A percentile compares a stretch with the other conserved stretches of the same genome.
These are phyloP conservation scores for Amyelois transitella DNA, from an alignment of 1,140 invertebrate genomes.

Conservation along the genomic window DNA sequence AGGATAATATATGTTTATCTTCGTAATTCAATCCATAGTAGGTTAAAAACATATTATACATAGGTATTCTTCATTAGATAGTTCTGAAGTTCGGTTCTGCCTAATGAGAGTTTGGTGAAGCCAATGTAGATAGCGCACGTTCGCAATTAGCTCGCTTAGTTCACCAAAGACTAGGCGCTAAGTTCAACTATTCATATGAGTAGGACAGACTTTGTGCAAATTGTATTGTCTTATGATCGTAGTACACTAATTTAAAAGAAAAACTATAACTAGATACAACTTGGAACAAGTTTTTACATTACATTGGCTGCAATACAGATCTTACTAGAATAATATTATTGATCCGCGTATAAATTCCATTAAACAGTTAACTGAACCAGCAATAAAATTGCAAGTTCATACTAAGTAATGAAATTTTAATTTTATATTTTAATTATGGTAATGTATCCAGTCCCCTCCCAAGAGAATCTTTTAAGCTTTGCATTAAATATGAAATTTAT, in stretches of 20 bases:
- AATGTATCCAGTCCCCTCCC: neutral
- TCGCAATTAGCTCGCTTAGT: neutral
- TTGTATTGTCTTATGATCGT: too few relatives aligned
- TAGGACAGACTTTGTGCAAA: neutral
- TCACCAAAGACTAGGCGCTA: neutral
- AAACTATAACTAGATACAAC: too few relatives aligned
- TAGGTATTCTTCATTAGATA: too few relatives aligned
- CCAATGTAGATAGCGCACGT: neutral
- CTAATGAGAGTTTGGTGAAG: neutral
- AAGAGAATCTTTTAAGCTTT: neutral
- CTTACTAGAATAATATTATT: too few relatives aligned
- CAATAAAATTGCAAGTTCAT: neutral
- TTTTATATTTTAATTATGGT: slow-evolving; percentile 4
- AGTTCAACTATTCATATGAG: neutral
- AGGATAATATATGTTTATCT: too few relatives aligned
- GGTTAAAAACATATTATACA: too few relatives aligned
- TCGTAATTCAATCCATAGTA: too few relatives aligned
- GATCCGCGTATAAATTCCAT: too few relatives aligned
- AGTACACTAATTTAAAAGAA: too few relatives aligned
- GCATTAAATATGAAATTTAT: slow-evolving; percentile 2
- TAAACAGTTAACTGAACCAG: neutral
- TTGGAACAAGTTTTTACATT: too few relatives aligned
- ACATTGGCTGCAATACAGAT: too few relatives aligned
- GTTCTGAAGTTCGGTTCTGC: too few relatives aligned
- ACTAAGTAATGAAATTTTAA: neutral